Percentiles rank a stretch among this genome's conserved stretches.
Evolutionary conservation across 2,113 vertebrate genomes (phyloP).

Genomic region (Sarotherodon lohbergeri): DNA sequence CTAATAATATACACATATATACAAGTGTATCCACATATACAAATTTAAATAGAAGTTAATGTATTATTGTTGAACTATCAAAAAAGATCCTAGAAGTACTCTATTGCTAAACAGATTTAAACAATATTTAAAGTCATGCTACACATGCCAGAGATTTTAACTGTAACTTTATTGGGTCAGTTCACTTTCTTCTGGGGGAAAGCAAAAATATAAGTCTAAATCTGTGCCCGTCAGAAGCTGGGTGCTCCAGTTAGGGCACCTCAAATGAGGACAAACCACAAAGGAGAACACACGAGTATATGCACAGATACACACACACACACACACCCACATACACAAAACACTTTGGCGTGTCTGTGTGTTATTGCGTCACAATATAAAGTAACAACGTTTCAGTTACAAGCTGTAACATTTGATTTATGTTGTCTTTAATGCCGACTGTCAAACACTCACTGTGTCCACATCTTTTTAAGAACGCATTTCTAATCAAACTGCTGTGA

Average conservation of each 20-base stretch:
- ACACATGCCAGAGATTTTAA: neutral
- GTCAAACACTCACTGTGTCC: neutral
- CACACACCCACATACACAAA: neutral
- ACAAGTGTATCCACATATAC: neutral
- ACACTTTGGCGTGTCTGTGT: neutral
- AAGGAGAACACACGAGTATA: conserved; percentile 16
- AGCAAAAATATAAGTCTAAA: neutral
- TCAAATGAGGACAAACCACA: conserved; percentile 56
- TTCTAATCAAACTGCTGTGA: neutral
- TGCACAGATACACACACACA: neutral
- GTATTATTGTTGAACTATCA: neutral
- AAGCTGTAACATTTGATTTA: neutral
- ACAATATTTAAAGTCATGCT: neutral
- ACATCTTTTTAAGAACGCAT: neutral
- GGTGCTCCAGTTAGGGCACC: conserved; percentile 45
- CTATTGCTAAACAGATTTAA: neutral
- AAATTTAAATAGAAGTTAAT: neutral
- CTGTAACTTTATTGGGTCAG: neutral
- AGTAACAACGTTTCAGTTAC: neutral
- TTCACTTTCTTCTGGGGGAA: neutral
- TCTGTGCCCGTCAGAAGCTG: conserved; percentile 33
- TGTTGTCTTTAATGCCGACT: neutral
- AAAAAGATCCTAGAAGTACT: neutral
- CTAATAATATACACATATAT: neutral
- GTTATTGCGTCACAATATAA: neutral